Evolutionary conservation across 2,888 invertebrate genomes (phyloP).

Genomic region (Aphodius granarius): DNA sequence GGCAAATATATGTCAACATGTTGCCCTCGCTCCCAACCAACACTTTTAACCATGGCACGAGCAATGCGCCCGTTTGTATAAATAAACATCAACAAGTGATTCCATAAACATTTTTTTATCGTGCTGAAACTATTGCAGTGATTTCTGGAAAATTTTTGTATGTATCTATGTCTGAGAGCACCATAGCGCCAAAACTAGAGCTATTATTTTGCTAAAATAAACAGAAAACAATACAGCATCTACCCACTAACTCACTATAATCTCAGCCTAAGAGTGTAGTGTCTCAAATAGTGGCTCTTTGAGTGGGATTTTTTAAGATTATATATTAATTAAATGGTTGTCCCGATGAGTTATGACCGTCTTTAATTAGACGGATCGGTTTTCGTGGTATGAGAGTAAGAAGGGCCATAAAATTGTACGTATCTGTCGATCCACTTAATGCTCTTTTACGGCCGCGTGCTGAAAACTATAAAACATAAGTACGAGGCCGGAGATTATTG

Average conservation of each 20-base stretch:
- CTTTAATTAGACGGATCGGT: neutral
- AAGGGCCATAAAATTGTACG: neutral
- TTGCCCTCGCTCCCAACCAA: neutral
- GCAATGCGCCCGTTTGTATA: neutral
- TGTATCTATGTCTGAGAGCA: no score
- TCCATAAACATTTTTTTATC: neutral
- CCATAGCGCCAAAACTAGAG: no score
- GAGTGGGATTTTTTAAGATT: neutral
- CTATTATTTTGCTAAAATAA: no score
- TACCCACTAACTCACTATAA: no score
- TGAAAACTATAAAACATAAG: constrained; percentile 15
- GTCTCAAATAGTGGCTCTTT: neutral
- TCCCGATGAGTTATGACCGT: neutral
- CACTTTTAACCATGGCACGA: neutral
- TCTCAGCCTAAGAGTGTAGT: no score
- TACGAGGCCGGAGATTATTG: constrained; percentile 5
- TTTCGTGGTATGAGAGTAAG: neutral
- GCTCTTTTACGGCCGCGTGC: constrained; percentile 6
- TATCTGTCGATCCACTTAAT: constrained; percentile 8
- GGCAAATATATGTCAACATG: neutral
- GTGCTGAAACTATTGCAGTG: neutral
- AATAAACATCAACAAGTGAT: neutral
- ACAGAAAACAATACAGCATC: no score
- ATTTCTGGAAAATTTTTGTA: neutral
- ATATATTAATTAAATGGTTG: neutral